Evolutionary conservation across 2,888 invertebrate species (phyloP).

Genomic region (Margaritifera margaritifera): DNA sequence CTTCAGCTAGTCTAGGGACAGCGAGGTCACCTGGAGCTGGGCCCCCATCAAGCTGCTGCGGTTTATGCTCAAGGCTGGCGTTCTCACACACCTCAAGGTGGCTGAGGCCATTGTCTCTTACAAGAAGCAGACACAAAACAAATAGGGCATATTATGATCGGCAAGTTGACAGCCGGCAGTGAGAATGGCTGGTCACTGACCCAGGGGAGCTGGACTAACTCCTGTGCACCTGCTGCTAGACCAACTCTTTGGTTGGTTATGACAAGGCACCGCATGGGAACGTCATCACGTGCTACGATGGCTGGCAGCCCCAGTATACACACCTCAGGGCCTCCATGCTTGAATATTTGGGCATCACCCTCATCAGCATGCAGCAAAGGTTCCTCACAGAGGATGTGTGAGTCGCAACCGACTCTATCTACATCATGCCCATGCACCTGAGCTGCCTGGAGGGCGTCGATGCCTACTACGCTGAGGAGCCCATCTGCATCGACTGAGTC

Average conservation of each 20-base stretch:
- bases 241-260: not conserved
- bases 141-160: not conserved
- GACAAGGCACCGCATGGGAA: not conserved
- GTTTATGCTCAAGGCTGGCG: not conserved
- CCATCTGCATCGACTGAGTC: too few relatives aligned
- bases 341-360: too few relatives aligned
- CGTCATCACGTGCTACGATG: not conserved
- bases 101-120: not conserved
- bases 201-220: not conserved
- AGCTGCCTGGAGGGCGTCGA: too few relatives aligned
- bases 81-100: not conserved
- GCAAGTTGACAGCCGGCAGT: not conserved
- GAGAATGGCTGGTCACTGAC: not conserved
- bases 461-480: too few relatives aligned
- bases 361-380: too few relatives aligned
- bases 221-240: not conserved
- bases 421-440: too few relatives aligned
- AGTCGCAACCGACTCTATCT: too few relatives aligned
- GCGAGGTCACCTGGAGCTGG: too few relatives aligned
- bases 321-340: not conserved
- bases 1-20: too few relatives aligned
- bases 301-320: constrained; percentile 1
- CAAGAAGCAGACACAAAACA: not conserved
- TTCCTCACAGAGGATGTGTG: too few relatives aligned
- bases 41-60: not conserved